phyloP scores from a whole-genome alignment of 2,888 invertebrate species.

The Anthrax anthrax region DNA sequence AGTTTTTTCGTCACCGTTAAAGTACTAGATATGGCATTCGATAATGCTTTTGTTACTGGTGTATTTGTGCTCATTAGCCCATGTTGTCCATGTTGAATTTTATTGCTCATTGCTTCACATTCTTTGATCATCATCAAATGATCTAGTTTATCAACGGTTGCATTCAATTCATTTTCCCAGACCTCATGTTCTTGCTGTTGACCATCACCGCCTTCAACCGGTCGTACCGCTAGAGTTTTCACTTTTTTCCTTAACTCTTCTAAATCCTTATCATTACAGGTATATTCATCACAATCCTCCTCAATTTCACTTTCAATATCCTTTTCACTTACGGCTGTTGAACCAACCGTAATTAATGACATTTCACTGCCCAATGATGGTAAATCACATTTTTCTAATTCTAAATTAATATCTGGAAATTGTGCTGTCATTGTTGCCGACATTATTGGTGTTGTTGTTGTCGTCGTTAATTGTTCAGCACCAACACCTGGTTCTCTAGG shows the following conservation, averaged over 20 bases:
- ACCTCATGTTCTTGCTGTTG: constrained; percentile 44
- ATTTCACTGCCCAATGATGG: constrained; percentile 39
- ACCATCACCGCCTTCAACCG: constrained; percentile 57
- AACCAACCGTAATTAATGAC: constrained; percentile 32
- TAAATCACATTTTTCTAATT: constrained; percentile 43
- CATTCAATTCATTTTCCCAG: constrained; percentile 64
- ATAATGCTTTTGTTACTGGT: background rate
- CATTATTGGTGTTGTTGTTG: too few relatives aligned
- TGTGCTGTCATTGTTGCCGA: too few relatives aligned
- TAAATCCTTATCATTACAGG: constrained; percentile 40
- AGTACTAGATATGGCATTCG: background rate
- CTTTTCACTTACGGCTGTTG: constrained; percentile 37
- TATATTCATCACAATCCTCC: constrained; percentile 21
- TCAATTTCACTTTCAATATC: constrained; percentile 21
- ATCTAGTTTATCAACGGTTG: constrained; percentile 63
- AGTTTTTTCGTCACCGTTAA: too few relatives aligned
- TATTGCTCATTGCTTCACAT: constrained; percentile 16
- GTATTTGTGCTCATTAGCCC: background rate
- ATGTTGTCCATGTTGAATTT: constrained; percentile 1
- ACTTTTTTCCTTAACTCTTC: constrained; percentile 54
- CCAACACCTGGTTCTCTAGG: constrained; percentile 57
- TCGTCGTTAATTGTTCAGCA: constrained; percentile 45
- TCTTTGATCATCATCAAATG: constrained; percentile 54
- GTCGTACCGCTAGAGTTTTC: constrained; percentile 56
- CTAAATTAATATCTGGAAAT: constrained; percentile 39